Percentiles rank a stretch among this genome's conserved stretches.
Evolutionary conservation across 2,113 vertebrate genomes (phyloP).

Genomic region (Pollimyrus isidori): DNA sequence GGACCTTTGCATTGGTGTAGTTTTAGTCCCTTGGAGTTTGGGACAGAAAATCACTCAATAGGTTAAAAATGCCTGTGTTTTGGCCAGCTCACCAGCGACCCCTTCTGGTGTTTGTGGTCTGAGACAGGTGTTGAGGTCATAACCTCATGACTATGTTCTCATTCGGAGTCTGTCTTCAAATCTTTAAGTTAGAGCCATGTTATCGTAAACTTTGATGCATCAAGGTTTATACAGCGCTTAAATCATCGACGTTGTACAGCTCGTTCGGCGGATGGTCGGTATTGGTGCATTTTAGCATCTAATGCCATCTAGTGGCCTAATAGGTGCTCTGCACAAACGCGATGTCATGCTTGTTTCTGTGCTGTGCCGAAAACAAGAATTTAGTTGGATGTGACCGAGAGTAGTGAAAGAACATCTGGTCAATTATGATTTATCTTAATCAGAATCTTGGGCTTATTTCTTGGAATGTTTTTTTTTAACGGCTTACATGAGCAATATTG

Average conservation of each 20-base stretch:
- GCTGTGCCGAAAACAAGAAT: background rate
- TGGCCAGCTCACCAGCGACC: background rate
- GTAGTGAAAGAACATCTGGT: background rate
- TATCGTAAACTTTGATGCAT: background rate
- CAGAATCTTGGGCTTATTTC: background rate
- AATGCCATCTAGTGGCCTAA: background rate
- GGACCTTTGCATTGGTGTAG: background rate
- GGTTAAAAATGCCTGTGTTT: background rate
- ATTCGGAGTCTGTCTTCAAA: no score
- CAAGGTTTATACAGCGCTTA: background rate
- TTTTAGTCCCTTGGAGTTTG: background rate
- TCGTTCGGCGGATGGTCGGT: background rate
- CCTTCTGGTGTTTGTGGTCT: background rate
- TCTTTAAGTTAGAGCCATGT: background rate
- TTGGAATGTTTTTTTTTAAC: background rate
- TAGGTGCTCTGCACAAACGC: background rate
- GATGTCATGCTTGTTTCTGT: background rate
- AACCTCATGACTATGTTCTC: background rate
- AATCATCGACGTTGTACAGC: background rate
- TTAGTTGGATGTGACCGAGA: background rate
- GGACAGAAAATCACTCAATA: background rate
- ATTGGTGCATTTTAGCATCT: background rate
- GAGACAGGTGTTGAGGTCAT: background rate
- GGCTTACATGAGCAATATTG: background rate
- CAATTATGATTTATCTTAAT: background rate